These are phyloP conservation scores for Arion vulgaris DNA, from an alignment of 1,140 invertebrate species.

Conservation along the genomic window DNA sequence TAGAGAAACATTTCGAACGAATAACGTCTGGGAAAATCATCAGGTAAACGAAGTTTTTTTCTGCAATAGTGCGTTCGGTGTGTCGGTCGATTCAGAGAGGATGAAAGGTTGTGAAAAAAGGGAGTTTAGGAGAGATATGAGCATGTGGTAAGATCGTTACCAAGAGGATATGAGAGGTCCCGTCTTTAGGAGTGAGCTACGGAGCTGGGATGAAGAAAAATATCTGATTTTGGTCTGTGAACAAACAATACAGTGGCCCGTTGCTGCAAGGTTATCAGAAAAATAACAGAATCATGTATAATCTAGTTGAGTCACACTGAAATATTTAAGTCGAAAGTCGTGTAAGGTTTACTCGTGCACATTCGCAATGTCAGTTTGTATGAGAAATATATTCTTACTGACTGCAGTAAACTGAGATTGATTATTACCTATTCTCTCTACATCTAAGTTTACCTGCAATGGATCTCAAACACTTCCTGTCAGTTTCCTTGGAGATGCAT, in stretches of 20 bases:
- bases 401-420: too few relatives aligned
- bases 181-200: background rate
- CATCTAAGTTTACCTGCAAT: too few relatives aligned
- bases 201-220: background rate
- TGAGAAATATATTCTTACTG: too few relatives aligned
- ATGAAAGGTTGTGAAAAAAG: background rate
- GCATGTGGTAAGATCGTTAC: slow-evolving; percentile 8
- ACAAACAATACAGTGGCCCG: background rate
- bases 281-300: too few relatives aligned
- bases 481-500: too few relatives aligned
- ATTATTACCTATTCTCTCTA: too few relatives aligned
- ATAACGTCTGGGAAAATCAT: slow-evolving; percentile 13
- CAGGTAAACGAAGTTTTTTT: background rate
- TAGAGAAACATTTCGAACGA: background rate
- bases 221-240: slow-evolving; percentile 1
- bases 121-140: background rate
- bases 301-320: too few relatives aligned
- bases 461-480: too few relatives aligned
- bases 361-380: too few relatives aligned
- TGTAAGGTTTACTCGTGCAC: too few relatives aligned
- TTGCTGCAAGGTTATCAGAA: background rate
- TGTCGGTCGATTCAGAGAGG: background rate
- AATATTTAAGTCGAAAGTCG: too few relatives aligned
- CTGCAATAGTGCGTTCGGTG: background rate
- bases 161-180: background rate